phyloP scores from a whole-genome alignment of 2,113 vertebrate genomes.

The Labeo catla region DNA sequence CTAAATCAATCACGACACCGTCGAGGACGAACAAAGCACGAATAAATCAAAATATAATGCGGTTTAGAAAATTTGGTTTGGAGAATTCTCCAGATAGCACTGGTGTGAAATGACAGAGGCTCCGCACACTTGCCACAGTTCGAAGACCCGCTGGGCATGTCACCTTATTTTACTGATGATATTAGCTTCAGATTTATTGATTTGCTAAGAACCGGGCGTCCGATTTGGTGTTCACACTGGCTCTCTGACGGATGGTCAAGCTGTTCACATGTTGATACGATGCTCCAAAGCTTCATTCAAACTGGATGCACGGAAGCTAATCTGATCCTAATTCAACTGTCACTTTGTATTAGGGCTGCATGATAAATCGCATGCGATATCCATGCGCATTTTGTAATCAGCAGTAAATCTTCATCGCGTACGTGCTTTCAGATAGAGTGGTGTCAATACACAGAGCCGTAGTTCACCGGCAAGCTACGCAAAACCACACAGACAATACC shows the following conservation, averaged over 20 bases:
- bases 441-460: no score
- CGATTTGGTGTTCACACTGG: neutral
- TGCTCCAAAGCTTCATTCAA: neutral
- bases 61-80: conserved; percentile 45
- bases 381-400: no score
- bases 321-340: conserved; percentile 6
- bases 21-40: conserved; percentile 38
- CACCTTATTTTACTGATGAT: conserved; percentile 6
- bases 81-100: conserved; percentile 32
- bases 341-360: neutral
- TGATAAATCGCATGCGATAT: no score
- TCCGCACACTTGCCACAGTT: neutral
- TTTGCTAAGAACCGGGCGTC: conserved; percentile 10
- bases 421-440: no score
- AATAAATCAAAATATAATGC: conserved; percentile 50
- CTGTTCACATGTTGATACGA: neutral
- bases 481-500: no score
- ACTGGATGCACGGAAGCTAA: neutral
- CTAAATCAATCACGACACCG: conserved; percentile 57
- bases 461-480: no score
- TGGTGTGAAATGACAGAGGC: conserved; percentile 26
- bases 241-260: neutral
- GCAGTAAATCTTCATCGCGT: no score
- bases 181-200: conserved; percentile 26
- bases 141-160: conserved; percentile 23